Evolutionary conservation across 2,888 invertebrate genomes (phyloP).

Genomic region (Mythimna impura): DNA sequence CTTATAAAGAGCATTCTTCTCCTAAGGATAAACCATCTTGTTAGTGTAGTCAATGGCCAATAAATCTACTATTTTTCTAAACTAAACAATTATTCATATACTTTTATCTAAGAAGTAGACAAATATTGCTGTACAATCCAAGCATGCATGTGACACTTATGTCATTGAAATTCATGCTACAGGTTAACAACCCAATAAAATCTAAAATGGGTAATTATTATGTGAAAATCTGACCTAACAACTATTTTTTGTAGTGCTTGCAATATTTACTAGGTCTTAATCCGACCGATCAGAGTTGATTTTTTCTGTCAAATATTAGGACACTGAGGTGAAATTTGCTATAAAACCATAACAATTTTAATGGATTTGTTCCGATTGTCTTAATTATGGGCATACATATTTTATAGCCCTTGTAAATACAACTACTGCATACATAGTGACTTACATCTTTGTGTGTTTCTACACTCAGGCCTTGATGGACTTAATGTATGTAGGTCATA

Average conservation of each 20-base stretch:
- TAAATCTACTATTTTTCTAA: background rate
- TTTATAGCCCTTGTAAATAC: too few species aligned
- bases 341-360: background rate
- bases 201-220: too few species aligned
- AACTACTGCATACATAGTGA: background rate
- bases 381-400: background rate
- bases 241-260: too few species aligned
- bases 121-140: background rate
- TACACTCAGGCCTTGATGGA: too few species aligned
- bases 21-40: background rate
- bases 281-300: too few species aligned
- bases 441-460: background rate
- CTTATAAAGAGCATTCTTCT: background rate
- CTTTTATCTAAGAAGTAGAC: background rate
- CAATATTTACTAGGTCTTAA: too few species aligned
- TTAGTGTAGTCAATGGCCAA: background rate
- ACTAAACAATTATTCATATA: background rate
- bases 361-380: background rate
- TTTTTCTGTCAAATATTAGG: too few species aligned
- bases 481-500: too few species aligned
- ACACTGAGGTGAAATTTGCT: too few species aligned
- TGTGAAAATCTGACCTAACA: too few species aligned
- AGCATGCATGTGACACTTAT: slow-evolving; percentile 7
- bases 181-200: background rate
- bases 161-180: background rate